phyloP scores from a whole-genome alignment of 2,797 vertebrate species.

The Cynodonichthys magdalenae region DNA sequence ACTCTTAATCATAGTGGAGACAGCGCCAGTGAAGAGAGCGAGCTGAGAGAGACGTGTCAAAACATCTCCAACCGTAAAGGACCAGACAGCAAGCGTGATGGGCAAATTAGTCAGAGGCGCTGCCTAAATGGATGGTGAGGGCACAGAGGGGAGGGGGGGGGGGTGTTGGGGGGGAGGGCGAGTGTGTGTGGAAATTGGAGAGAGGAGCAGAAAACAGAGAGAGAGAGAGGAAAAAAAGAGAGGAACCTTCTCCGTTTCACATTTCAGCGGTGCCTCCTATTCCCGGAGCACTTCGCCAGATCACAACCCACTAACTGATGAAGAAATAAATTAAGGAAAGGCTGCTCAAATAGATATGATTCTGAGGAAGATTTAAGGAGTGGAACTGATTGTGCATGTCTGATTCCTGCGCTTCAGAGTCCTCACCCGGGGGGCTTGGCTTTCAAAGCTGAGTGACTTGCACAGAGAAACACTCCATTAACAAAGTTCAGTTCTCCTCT shows the following conservation, averaged over 20 bases:
- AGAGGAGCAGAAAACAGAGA: conserved; percentile 68
- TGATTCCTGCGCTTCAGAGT: conserved; percentile 86
- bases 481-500: conserved; percentile 82
- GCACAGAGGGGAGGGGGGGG: conserved; percentile 63
- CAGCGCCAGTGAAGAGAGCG: conserved; percentile 77
- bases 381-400: conserved; percentile 89
- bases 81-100: conserved; percentile 82
- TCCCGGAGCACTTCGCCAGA: conserved; percentile 82
- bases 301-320: conserved; percentile 87
- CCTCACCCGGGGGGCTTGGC: conserved; percentile 84
- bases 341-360: conserved; percentile 87
- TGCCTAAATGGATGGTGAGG: conserved; percentile 79
- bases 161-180: conserved; percentile 45
- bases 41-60: conserved; percentile 81
- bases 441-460: conserved; percentile 86
- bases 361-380: conserved; percentile 86
- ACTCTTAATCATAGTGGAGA: conserved; percentile 81
- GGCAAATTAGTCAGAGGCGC: conserved; percentile 81
- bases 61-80: conserved; percentile 82
- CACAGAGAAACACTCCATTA: conserved; percentile 84
- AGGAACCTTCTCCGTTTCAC: conserved; percentile 77
- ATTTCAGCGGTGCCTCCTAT: conserved; percentile 75
- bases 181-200: conserved; percentile 65
- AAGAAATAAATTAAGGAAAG: conserved; percentile 86
- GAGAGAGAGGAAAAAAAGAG: conserved; percentile 60